Evolutionary conservation across 2,888 invertebrate species (phyloP), one percentile per base, ranked within the genome.

Genomic region (Crossocerus cetratus): DNA sequence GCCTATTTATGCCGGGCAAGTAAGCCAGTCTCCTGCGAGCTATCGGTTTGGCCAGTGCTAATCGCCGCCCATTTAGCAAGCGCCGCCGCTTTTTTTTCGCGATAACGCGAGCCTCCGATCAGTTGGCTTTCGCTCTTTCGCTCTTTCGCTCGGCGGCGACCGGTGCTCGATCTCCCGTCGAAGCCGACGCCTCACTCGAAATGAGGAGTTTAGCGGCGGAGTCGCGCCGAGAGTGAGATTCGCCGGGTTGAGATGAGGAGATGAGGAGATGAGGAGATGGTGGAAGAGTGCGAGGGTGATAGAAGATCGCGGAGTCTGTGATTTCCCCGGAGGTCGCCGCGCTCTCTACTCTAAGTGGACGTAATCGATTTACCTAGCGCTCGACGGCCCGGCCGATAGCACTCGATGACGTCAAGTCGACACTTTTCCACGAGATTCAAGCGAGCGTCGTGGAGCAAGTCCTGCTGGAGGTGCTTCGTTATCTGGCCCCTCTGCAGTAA

Each of bases 321-420:
- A 65, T 77, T 72, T 70, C 65, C 60, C 63, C 14, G 59, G 44
- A 5, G 72, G 21, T 22, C 63, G 56, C 57, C 69, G 68, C 53
- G 74, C 11, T 56, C 18, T 58, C 69, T 44, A 22, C 32, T 68
- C 16, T 69, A 79, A 78, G 76, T 76, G 73, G 71, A 76, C 69
- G 76, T 78, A 78, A 78, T 79, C 78, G 79, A 76, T 76, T 74
- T 72, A 69, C 66, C 63, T 42, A 54, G 22, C 74, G 16, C 56
- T 64, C 64, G 62, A 42, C 55, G 43, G 76, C 62, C 70, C 65
- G 13, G 8, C 49, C 49, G 4, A 14, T 14, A 49, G 5, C 49
- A 16, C 69, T 56, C 70, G 55, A 77, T 78, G 80, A 76, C 67
- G 63, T 76, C 71, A 65, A 69, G 43, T 18, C 61, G n/a, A 8